Evolutionary conservation across 2,113 vertebrate genomes (phyloP), one percentile per base, ranked within the genome.

Genomic region (Triplophysa dalaica): DNA sequence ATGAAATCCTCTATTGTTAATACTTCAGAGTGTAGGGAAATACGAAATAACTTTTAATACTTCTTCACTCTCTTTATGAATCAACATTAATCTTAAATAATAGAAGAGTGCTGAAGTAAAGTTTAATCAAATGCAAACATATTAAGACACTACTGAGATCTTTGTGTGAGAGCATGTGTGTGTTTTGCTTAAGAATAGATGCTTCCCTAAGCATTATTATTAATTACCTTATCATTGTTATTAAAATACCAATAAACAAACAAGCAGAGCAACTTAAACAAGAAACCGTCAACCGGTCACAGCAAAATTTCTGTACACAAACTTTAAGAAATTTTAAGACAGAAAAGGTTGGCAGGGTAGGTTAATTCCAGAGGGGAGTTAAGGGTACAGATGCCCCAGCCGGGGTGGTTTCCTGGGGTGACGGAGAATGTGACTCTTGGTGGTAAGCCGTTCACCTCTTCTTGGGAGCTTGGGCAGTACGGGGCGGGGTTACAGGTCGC

Each of bases 381-480:
- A 45, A 48, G 56, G 43, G 65, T 56, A 54, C 69, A 74, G 45
- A 56, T 38, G 63, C 78, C 75, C 73, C 41, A 73, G 43, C 38
- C 56, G 78, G 73, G 26, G 78, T 21, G 13, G 48, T 12, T 64
- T 62, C n/a, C 19, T 38, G 26, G 69, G 16, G 19, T 21, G 63
- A n/a, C 13, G 22, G 9, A 64, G 56, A 26, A 43, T 33, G 19
- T 29, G 50, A 58, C 41, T 21, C 45, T 68, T 2, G 22, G 48
- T 21, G 33, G 70, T 79, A 21, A 50, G 83, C 60, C 90, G 94
- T 93, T 95, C 95, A 95, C 94, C 95, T 95, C 89, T 96, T 96
- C 91, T 95, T 95, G 81, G 95, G 95, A 69, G 94, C 94, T 87
- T 95, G 94, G 92, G 94, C 92, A 90, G 94, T 96, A 90, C 95